Evolutionary conservation across 2,797 vertebrate genomes (phyloP), one percentile per base, ranked within the genome.

Genomic region (Moxostoma hubbsi): DNA sequence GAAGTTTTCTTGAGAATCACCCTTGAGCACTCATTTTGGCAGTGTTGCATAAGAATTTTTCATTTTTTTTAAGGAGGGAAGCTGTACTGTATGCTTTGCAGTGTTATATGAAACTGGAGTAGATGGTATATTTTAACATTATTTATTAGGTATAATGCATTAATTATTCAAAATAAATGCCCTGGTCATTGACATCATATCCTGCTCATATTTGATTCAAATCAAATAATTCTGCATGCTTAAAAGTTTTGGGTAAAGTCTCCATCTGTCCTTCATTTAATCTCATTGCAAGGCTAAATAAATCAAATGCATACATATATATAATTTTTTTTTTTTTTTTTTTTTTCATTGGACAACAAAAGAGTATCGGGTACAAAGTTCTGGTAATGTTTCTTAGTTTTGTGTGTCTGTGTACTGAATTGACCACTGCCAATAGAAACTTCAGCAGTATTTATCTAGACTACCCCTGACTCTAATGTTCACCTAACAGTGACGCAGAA

Each of bases 301-400:
- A 50, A 7, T 36, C 36, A 0, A 36, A 4, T 36, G 36, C 36
- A 13, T 1, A 43, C 5, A 43, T 15, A 24, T 66, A n/a, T n/a
- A 11, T 16, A 5, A 7, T 11, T 16, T 24, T 5, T 24, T 55
- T 58, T 13, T 49, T 2, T 59, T 77, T 61, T 2, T 5, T 55
- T 50, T 8, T 43, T 9, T 49, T 10, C 9, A 50, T 43, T 67
- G 53, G 53, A 9, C 46, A 12, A 9, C 9, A 7, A 43, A 49
- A 18, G 24, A 46, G 7, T 54, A 49, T 46, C 36, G 0, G 49
- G 49, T 18, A n/a, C 58, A 70, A 69, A 63, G 66, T 70, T 61
- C 62, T 78, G 73, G 71, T 45, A 75, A 51, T 55, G 53, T 67
- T 77, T 70, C 68, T 13, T 77, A 69, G 67, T 79, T 82, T 73